These are phyloP conservation scores for Palythoa heliodiscus DNA, from an alignment of 92 coral and sea anemone species.

Conservation along the genomic window DNA sequence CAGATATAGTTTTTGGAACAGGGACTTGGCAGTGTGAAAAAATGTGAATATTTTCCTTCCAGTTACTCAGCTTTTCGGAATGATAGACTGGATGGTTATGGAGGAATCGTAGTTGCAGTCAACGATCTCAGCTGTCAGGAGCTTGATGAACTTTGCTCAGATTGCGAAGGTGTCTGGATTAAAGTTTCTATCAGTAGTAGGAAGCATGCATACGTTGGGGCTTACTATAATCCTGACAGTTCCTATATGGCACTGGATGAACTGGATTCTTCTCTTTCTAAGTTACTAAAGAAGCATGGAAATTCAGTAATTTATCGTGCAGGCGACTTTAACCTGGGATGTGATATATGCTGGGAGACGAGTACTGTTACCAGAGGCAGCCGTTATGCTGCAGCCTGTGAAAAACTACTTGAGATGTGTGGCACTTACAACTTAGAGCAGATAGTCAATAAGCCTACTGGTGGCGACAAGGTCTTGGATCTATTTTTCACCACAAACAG, in stretches of 20 bases:
- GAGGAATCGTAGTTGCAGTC: constrained; percentile 14
- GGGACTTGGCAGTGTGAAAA: no score
- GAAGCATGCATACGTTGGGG: constrained; percentile 53
- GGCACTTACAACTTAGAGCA: constrained; percentile 36
- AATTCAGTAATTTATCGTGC: constrained; percentile 31
- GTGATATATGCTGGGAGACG: constrained; percentile 42
- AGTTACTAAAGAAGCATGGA: constrained; percentile 24
- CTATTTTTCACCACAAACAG: constrained; percentile 43
- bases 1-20: no score
- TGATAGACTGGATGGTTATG: constrained; percentile 46
- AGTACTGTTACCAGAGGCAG: no score
- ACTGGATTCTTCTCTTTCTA: no score
- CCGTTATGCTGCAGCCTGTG: no score
- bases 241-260: constrained; percentile 41
- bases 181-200: constrained; percentile 38
- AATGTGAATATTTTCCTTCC: no score
- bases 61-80: no score
- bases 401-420: constrained; percentile 26
- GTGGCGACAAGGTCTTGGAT: constrained; percentile 40
- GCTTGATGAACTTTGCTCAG: no score
- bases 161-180: constrained; percentile 37
- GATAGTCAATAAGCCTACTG: constrained; percentile 32
- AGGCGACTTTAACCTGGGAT: constrained; percentile 45
- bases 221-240: constrained; percentile 48
- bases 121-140: constrained; percentile 40